A percentile compares a stretch with the other conserved stretches of the same genome.
phyloP scores from a whole-genome alignment of 2,797 vertebrate species.

The Tokudaia tokunoshimensis region DNA sequence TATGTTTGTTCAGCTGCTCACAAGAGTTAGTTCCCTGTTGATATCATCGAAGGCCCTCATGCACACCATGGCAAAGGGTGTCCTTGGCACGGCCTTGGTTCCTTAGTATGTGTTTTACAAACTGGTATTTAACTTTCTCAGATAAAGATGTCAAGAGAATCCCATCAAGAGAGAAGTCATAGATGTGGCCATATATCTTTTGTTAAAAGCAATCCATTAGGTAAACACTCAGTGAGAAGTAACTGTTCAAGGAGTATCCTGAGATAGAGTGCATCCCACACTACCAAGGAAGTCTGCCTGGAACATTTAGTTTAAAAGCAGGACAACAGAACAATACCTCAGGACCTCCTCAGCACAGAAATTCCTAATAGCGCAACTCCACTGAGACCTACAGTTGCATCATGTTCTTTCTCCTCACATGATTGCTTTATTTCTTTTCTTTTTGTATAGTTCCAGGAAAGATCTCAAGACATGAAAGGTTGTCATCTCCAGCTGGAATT shows the following conservation, averaged over 20 bases:
- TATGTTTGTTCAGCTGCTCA: not conserved
- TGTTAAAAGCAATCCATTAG: not conserved
- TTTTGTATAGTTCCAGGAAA: not conserved
- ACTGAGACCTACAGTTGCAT: not conserved
- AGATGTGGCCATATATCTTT: not conserved
- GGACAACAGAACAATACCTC: not conserved
- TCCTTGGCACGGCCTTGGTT: not conserved
- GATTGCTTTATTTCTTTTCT: not conserved
- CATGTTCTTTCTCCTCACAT: not conserved
- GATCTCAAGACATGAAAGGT: not conserved
- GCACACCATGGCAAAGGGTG: not conserved
- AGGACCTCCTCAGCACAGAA: not conserved
- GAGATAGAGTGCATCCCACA: not conserved
- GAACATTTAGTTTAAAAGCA: not conserved
- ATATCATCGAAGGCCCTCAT: rapidly evolving
- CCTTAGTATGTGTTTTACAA: not conserved
- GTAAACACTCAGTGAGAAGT: not conserved
- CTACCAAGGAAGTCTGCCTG: not conserved
- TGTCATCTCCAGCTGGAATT: not conserved
- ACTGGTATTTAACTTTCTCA: not conserved
- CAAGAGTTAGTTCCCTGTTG: not conserved
- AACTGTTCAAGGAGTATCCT: not conserved
- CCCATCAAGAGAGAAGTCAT: not conserved
- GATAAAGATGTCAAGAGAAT: not conserved
- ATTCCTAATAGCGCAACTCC: rapidly evolving